phyloP scores from a whole-genome alignment of 2,113 vertebrate genomes.

The Solenodon paradoxus region DNA sequence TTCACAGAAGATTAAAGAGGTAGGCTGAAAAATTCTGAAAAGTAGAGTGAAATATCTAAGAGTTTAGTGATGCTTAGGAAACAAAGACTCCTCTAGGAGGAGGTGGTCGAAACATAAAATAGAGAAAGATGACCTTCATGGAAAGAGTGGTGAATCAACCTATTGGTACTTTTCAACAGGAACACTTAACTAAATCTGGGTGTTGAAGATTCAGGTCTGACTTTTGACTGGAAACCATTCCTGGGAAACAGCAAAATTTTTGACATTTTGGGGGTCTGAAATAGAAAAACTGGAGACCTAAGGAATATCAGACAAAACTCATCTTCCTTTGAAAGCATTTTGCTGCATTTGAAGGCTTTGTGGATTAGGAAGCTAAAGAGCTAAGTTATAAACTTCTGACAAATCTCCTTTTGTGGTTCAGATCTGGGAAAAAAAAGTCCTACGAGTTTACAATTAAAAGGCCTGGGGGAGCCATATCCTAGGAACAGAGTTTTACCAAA shows the following conservation, averaged over 20 bases:
- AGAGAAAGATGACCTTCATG: neutral
- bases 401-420: no score
- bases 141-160: neutral
- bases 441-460: neutral
- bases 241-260: neutral
- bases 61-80: neutral
- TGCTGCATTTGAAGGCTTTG: no score
- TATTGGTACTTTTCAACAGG: neutral
- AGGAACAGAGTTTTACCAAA: neutral
- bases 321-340: neutral
- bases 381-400: neutral
- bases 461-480: neutral
- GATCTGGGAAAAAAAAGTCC: constrained; percentile 1
- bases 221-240: neutral
- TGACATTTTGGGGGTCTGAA: neutral
- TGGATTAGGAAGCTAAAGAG: neutral
- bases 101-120: neutral
- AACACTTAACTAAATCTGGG: neutral
- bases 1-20: neutral
- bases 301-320: neutral
- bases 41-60: neutral
- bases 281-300: neutral
- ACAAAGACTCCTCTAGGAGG: neutral
- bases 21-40: neutral
- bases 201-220: neutral